Base-by-base conservation (phyloP, 2,113 vertebrate genomes). In the Ammospiza caudacuta region DNA sequence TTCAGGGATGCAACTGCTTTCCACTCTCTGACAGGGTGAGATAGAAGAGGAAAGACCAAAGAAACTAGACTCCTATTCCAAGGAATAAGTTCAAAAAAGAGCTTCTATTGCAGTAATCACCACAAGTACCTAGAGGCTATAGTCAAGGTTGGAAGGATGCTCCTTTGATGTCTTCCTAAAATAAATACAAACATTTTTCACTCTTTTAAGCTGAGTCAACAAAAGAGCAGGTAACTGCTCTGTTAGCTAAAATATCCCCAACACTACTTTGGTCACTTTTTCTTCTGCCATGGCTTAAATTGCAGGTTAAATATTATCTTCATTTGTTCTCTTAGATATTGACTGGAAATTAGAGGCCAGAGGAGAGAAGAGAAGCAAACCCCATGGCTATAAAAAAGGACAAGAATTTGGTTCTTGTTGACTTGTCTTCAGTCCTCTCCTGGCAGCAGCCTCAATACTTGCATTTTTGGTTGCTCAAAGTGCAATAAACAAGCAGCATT, bases 81-180 rank as follows among this genome's bases (percentile, higher is more conserved):
- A 29, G 63, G 43, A 83, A 31, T 46, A 69, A 55, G 28, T 78
- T 86, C 72, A 90, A 81, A 83, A 92, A 66, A 51, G 41, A 62
- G 12, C 33, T 79, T 39, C 69, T 83, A 2, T 27, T 90, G 67
- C 64, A 70, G 59, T 47, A 88, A 88, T 93, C 59, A 59, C 37
- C 70, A 22, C 25, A 62, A 63, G 27, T 74, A 74, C 63, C 75
- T 85, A 66, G 55, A 90, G 83, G 80, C 55, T 86, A 80, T 12
- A 35, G 43, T 55, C 83, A 88, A 52, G 52, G 77, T 27, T 92
- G 72, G 55, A 84, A 92, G 21, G 29, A 76, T 88, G 51, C 2
- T 7, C 19, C 59, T 94, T 90, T 90, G 79, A 83, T 88, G 64
- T 74, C 91, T 94, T 83, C 52, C 29, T 92, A 72, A 78, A 91